Evolutionary conservation across 2,888 invertebrate genomes (phyloP), one percentile per base, ranked within the genome.

Genomic region (Hyles lineata): DNA sequence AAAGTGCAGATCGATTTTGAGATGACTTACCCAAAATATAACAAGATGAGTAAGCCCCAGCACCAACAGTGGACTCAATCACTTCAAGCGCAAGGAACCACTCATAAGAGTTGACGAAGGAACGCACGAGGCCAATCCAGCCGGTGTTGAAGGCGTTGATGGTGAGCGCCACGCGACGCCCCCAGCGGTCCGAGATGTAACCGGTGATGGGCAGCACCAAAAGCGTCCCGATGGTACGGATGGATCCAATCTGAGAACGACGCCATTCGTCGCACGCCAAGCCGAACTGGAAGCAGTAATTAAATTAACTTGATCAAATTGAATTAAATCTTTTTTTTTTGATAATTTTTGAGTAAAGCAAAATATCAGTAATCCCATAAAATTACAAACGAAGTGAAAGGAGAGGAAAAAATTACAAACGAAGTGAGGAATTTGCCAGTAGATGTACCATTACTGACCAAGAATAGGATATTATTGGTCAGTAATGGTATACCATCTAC

Each of bases 131-230:
- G 3, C 97, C 97, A 72, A 96, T 91, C 83, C 96, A 88, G 70
- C 96, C 96, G 35, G 96, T 96, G 78, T 96, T 88, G 78, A 96
- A 93, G 78, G 96, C 95, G 77, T 96, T 95, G 79, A 95, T 87
- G 50, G 96, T 95, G 79, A 97, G 92, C 15, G 96, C 94, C 62
- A 95, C 94, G 78, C 96, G 95, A 50, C 97, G 94, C 3, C 97
- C 97, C 92, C 95, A 97, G 95, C 96, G 96, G 90, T 97, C 97
- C 0, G 97, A 97, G 76, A 97, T 91, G 80, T 95, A 95, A 55
- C 97, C 97, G 0, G 97, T 96, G 74, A 97, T 92, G 23, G 97
- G 96, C 74, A 97, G 93, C 35, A 96, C 97, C 75, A 97, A 90
- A 76, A 97, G 95, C 67, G 96, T 97, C 32, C 97, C 97, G 76